phyloP scores from a whole-genome alignment of 2,888 invertebrate genomes.

The Holacanthella duospinosa region DNA sequence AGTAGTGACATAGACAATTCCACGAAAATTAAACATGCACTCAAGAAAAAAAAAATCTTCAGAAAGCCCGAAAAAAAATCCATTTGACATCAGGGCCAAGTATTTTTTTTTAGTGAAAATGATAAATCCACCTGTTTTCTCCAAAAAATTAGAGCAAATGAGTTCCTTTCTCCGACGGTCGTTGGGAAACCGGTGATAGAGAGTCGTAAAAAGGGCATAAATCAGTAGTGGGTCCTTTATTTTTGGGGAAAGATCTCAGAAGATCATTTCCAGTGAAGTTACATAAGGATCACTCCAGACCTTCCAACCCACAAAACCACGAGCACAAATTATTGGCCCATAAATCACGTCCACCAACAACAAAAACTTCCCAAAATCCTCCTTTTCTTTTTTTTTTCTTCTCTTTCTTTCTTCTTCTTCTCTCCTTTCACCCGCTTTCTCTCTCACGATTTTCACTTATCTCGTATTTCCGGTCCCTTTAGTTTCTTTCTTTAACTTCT shows the following conservation, averaged over 20 bases:
- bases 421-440: conserved; percentile 17
- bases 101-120: no score
- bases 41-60: no score
- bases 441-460: background rate
- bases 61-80: no score
- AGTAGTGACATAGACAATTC: no score
- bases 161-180: no score
- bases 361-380: conserved; percentile 20
- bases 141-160: no score
- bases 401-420: conserved; percentile 18
- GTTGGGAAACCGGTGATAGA: background rate
- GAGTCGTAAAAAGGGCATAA: conserved; percentile 1
- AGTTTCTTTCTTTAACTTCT: background rate
- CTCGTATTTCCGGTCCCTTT: background rate
- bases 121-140: no score
- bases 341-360: conserved; percentile 25
- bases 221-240: background rate
- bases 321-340: conserved; percentile 34
- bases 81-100: no score
- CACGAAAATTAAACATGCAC: no score
- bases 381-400: conserved; percentile 14
- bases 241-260: background rate
- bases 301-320: conserved; percentile 2
- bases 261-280: background rate
- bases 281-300: background rate